Percentiles rank a stretch among this genome's conserved stretches.
phyloP scores from a whole-genome alignment of 1,140 invertebrate genomes.

The Pemphigus obesinymphae region DNA sequence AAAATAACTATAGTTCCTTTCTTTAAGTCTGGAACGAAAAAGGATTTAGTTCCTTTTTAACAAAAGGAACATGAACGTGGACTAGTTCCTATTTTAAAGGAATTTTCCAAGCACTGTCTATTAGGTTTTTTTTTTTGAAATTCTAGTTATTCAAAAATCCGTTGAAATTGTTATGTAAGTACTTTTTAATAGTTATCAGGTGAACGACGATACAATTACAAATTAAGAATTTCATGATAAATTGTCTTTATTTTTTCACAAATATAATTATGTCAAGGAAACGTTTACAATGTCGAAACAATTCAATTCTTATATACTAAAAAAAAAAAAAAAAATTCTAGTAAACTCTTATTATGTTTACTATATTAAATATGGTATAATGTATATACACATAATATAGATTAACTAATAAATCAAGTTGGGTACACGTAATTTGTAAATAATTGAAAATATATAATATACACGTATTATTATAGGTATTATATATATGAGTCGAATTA shows the following conservation, averaged over 20 bases:
- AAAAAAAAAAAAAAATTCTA: not conserved
- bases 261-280: conserved; percentile 22
- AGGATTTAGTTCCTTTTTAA: no score
- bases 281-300: conserved; percentile 3
- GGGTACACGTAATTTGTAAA: not conserved
- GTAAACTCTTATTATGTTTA: conserved; percentile 13
- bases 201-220: not conserved
- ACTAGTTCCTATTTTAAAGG: no score
- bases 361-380: conserved; percentile 2
- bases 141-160: no score
- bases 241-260: conserved; percentile 23
- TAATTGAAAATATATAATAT: conserved; percentile 10
- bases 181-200: no score
- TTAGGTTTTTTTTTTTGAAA: no score
- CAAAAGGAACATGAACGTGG: no score
- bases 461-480: not conserved
- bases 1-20: no score
- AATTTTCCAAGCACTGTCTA: no score
- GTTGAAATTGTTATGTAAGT: no score
- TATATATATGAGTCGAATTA: not conserved
- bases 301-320: conserved; percentile 1
- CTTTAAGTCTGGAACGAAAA: no score
- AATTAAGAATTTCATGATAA: not conserved
- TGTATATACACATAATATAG: not conserved
- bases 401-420: conserved; percentile 17